A percentile compares a stretch with the other conserved stretches of the same genome.
Evolutionary conservation across 2,113 vertebrate genomes (phyloP).

Genomic region (Muntiacus muntjak): DNA sequence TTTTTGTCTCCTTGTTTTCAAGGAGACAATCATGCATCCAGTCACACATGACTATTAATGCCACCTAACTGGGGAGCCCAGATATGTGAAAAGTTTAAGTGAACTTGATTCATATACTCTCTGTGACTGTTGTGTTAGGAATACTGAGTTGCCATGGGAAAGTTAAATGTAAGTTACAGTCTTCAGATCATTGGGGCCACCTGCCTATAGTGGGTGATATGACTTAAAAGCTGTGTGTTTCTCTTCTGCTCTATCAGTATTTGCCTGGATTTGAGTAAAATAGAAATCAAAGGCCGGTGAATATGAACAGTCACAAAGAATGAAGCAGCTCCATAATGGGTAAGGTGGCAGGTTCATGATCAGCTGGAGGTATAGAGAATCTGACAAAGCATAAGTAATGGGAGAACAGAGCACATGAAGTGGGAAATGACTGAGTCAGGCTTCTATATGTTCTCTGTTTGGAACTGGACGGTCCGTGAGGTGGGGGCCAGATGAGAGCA

Average conservation of each 20-base stretch:
- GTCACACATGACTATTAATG: neutral
- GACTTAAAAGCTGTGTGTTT: neutral
- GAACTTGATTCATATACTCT: constrained; percentile 44
- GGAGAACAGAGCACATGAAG: neutral
- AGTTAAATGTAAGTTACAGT: neutral
- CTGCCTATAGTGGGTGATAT: neutral
- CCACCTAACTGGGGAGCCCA: neutral
- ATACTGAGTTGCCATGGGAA: neutral
- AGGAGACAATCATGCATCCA: neutral
- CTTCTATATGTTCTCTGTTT: neutral
- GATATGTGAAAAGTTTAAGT: constrained; percentile 52
- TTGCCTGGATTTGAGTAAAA: neutral
- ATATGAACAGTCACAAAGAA: neutral
- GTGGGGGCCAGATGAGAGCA: neutral
- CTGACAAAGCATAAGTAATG: neutral
- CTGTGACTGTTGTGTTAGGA: neutral
- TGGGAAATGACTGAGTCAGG: neutral
- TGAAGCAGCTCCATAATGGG: neutral
- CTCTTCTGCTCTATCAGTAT: neutral
- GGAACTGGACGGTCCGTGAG: neutral
- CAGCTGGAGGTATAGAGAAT: neutral
- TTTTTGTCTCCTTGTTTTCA: neutral
- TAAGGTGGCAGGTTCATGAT: neutral
- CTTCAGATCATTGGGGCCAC: neutral
- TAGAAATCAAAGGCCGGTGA: neutral